Percentiles rank a stretch among this genome's conserved stretches.
phyloP scores from a whole-genome alignment of 2,888 invertebrate genomes.

The Caenorhabditis parvicauda region DNA sequence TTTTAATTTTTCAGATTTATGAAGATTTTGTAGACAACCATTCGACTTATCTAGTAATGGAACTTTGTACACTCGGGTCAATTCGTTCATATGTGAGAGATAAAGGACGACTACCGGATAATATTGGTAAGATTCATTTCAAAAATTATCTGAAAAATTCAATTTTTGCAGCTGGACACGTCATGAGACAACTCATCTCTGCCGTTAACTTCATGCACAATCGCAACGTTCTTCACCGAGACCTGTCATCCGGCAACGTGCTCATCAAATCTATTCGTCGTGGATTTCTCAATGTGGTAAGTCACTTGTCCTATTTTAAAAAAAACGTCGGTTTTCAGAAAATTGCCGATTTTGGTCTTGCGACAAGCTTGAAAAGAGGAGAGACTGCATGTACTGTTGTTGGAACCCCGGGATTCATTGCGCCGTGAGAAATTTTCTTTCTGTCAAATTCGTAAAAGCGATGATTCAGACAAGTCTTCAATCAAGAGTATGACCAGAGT shows the following conservation, averaged over 20 bases:
- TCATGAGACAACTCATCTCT: slow-evolving; percentile 35
- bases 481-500: slow-evolving; percentile 18
- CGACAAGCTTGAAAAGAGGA: slow-evolving; percentile 16
- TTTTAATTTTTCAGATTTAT: slow-evolving; percentile 13
- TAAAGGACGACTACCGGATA: slow-evolving; percentile 14
- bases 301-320: background rate
- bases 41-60: slow-evolving; percentile 21
- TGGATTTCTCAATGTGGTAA: slow-evolving; percentile 5
- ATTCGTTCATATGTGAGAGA: slow-evolving; percentile 26
- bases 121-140: slow-evolving; percentile 6
- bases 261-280: slow-evolving; percentile 26
- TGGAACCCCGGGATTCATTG: slow-evolving; percentile 49
- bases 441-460: background rate
- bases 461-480: slow-evolving; percentile 21
- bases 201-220: slow-evolving; percentile 34
- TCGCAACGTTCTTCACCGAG: slow-evolving; percentile 33
- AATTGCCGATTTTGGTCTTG: slow-evolving; percentile 44
- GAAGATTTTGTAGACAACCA: slow-evolving; percentile 22
- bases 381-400: slow-evolving; percentile 31
- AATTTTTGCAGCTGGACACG: slow-evolving; percentile 25
- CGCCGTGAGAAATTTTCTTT: slow-evolving; percentile 19
- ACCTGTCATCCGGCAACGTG: slow-evolving; percentile 44
- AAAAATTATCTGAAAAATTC: background rate
- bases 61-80: slow-evolving; percentile 18
- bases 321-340: slow-evolving; percentile 21